Evolutionary conservation across 2,797 vertebrate genomes (phyloP).

Genomic region (Buphagus erythrorhynchus): DNA sequence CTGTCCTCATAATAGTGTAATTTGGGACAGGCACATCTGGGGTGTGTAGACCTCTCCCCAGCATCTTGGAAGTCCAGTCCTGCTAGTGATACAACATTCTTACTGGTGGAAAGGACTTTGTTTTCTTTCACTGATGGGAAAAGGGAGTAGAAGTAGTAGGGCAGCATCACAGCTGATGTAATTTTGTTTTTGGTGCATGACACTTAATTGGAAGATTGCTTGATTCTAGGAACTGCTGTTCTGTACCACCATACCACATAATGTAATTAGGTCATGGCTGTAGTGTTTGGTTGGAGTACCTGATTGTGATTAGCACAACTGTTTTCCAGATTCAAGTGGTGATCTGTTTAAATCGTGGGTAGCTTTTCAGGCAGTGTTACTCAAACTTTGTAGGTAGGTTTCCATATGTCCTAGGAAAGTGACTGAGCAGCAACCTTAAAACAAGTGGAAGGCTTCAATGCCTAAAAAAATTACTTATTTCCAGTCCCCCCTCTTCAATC

Average conservation of each 20-base stretch:
- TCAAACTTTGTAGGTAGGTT: neutral
- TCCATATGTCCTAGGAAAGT: neutral
- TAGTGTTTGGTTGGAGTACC: constrained; percentile 8
- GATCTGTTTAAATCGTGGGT: neutral
- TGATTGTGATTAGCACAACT: neutral
- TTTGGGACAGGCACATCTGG: neutral
- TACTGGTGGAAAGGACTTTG: neutral
- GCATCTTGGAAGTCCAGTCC: neutral
- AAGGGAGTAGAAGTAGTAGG: neutral
- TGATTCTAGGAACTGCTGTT: constrained; percentile 50
- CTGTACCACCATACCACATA: neutral
- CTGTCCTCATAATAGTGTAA: neutral
- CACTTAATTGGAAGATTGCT: constrained; percentile 60
- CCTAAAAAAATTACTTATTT: neutral
- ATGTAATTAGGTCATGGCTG: constrained; percentile 42
- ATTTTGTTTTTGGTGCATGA: constrained; percentile 43
- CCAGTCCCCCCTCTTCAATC: neutral
- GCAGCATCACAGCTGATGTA: constrained; percentile 2
- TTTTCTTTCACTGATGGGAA: neutral
- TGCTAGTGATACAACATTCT: neutral
- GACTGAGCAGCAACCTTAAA: neutral
- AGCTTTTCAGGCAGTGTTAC: neutral
- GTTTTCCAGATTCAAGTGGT: neutral
- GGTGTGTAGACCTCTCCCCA: neutral
- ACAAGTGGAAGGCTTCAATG: neutral